Conservation (phyloP, 2,113 vertebrate genomes). For the Amia ocellicauda region DNA sequence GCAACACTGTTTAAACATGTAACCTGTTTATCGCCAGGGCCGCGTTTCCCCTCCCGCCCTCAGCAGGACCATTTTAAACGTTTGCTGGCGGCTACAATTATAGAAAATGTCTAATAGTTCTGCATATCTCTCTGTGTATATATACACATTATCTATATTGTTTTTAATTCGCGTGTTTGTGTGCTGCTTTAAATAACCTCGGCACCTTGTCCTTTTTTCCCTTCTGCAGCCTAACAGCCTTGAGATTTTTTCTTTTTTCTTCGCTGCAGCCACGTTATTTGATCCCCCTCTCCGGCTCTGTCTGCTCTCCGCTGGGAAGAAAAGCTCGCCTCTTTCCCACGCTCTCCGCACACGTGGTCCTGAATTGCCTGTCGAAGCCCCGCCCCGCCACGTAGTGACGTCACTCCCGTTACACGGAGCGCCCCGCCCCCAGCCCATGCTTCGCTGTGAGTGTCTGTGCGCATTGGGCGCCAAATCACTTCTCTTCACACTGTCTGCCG, state of each 20-base stretch:
- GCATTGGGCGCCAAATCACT: not conserved
- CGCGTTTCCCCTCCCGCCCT: no score
- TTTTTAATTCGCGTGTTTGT: not conserved
- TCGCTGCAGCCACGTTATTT: constrained; percentile 70
- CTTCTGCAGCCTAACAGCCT: constrained; percentile 8
- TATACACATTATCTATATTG: no score
- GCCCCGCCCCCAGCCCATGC: constrained; percentile 30
- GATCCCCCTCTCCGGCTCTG: constrained; percentile 72
- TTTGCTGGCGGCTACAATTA: no score
- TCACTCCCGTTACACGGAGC: constrained; percentile 48
- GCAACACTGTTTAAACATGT: no score
- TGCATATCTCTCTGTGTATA: no score
- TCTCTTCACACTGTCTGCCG: no score
- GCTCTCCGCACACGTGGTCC: constrained; percentile 94
- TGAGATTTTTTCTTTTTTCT: constrained; percentile 47
- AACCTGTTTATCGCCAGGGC: no score
- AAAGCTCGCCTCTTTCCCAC: constrained; percentile 98
- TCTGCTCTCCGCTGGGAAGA: constrained; percentile 87
- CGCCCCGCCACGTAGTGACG: constrained; percentile 68
- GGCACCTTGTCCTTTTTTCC: constrained; percentile 29
- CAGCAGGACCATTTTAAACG: no score
- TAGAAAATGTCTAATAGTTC: no score
- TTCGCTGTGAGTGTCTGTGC: constrained; percentile 8
- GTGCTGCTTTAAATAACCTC: constrained; percentile 10
- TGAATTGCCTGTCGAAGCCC: constrained; percentile 81